These are phyloP conservation scores for Halcyon leucocephala DNA, from an alignment of 2,797 vertebrate genomes.

Conservation along the genomic window DNA sequence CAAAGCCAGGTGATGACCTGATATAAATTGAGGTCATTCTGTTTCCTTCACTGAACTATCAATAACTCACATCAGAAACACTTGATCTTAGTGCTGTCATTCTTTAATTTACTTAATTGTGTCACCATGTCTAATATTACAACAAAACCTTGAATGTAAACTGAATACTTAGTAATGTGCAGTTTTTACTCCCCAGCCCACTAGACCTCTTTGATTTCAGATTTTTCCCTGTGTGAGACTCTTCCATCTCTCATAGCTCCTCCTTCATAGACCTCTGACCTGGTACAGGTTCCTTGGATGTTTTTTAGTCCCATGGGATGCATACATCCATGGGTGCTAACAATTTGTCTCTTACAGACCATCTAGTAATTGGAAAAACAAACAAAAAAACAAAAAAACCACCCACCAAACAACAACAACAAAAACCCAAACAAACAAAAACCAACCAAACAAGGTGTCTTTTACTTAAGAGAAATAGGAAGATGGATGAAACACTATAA, in stretches of 20 bases:
- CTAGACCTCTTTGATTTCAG: background rate
- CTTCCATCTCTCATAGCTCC: background rate
- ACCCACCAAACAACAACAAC: no score
- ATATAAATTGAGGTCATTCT: rapidly evolving
- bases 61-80: background rate
- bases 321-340: background rate
- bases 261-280: background rate
- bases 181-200: background rate
- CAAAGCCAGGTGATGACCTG: background rate
- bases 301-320: background rate
- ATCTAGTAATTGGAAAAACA: background rate
- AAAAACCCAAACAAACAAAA: no score
- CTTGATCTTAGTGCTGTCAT: background rate
- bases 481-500: background rate
- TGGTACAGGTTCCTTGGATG: background rate
- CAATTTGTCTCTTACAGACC: background rate
- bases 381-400: rapidly evolving
- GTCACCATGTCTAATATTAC: no score
- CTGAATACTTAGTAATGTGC: background rate
- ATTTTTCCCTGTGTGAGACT: background rate
- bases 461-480: background rate
- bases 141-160: rapidly evolving
- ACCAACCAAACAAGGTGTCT: background rate
- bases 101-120: background rate
- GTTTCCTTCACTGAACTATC: background rate